Conservation (phyloP, 2,797 vertebrate species). For the Sebastiscus tertius region DNA sequence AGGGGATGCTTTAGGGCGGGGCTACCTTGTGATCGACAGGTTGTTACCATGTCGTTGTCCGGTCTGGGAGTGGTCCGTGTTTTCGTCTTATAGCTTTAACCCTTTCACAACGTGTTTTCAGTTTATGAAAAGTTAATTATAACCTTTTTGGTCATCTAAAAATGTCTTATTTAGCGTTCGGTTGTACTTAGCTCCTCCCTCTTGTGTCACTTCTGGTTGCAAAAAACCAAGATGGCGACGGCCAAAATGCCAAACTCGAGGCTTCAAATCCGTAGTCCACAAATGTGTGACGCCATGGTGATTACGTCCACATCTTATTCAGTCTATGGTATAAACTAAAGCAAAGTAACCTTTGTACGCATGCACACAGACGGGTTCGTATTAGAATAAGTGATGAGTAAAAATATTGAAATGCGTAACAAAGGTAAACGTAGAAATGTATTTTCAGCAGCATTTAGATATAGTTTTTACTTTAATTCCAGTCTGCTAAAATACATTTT, state of each 20-base stretch:
- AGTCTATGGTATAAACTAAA: not conserved
- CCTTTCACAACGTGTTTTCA: no score
- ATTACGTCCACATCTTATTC: rapidly evolving
- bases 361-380: not conserved
- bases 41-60: rapidly evolving
- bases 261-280: no score
- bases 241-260: rapidly evolving
- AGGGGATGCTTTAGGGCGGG: no score
- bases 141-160: rapidly evolving
- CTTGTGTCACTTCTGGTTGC: no score
- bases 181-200: no score
- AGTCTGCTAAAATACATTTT: not conserved
- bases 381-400: not conserved
- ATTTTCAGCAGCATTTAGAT: not conserved
- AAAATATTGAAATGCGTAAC: not conserved
- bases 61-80: no score
- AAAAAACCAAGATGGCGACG: rapidly evolving
- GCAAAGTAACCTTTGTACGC: not conserved
- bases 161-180: no score
- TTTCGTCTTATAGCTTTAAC: no score
- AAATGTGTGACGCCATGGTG: no score
- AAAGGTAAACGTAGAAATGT: not conserved
- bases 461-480: not conserved
- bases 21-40: no score
- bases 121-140: no score